Conservation (phyloP, 2,888 invertebrate species). For the Ellobium chinense region DNA sequence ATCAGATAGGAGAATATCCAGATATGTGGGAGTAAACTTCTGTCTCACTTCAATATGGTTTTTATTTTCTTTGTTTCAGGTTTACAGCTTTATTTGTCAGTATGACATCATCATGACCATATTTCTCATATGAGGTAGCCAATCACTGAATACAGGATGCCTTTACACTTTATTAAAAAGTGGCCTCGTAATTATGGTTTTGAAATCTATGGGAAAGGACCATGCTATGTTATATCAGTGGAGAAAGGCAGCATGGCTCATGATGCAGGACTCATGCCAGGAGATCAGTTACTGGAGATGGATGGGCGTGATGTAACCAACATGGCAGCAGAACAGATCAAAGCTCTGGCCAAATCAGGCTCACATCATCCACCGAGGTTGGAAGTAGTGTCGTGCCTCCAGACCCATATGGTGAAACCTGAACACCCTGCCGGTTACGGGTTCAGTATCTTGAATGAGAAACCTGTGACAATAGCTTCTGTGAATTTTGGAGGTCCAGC, state of each 20-base stretch:
- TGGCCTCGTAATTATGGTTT: constrained; percentile 78
- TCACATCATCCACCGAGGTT: constrained; percentile 69
- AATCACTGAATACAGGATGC: too few species aligned
- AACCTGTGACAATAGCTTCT: constrained; percentile 68
- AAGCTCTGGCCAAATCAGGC: constrained; percentile 66
- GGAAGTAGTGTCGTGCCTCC: constrained; percentile 73
- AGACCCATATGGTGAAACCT: constrained; percentile 61
- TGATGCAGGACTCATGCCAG: constrained; percentile 72
- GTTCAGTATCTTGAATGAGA: constrained; percentile 65
- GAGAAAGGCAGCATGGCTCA: constrained; percentile 72
- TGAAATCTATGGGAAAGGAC: constrained; percentile 75
- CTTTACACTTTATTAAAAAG: constrained; percentile 53
- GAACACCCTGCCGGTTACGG: constrained; percentile 70
- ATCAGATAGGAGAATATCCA: too few species aligned
- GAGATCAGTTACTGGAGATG: constrained; percentile 76
- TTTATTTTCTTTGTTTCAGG: too few species aligned
- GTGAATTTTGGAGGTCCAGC: constrained; percentile 74
- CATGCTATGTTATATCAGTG: constrained; percentile 74
- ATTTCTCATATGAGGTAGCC: too few species aligned
- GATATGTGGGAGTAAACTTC: too few species aligned
- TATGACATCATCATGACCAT: too few species aligned
- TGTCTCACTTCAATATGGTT: too few species aligned
- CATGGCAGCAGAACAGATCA: constrained; percentile 70
- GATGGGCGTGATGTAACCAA: constrained; percentile 75
- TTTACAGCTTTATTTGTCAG: too few species aligned